Evolutionary conservation across 2,888 invertebrate species (phyloP), one percentile per base, ranked within the genome.

Genomic region (Plusia festucae): DNA sequence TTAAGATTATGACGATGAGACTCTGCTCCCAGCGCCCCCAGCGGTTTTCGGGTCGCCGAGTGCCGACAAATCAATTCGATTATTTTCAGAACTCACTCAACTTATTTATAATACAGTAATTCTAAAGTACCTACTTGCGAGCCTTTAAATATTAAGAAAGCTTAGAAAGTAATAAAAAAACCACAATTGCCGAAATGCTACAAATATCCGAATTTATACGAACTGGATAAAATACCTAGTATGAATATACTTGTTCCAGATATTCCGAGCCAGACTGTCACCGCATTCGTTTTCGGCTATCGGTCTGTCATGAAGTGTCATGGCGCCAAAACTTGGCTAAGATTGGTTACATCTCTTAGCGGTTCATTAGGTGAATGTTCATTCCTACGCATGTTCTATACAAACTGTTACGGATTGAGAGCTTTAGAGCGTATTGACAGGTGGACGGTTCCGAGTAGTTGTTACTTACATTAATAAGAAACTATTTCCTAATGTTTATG

Each of bases 201-300:
- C 40, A 15, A 30, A 8, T 30, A 30, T 30, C 8, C 8, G 8
- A 40, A 15, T n/a, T 15, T 1, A 40, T n/a, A 40, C 40, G n/a
- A 2, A 18, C 18, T n/a, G n/a, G 16, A 20, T 49, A 20, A 7
- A 20, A 20, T 20, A 2, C 8, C 9, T n/a, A 40, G n/a, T n/a
- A 15, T 6, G 40, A 15, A 71, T 55, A 74, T 58, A 68, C 72
- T 71, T 76, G 81, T 83, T 81, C 70, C 60, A 53, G 51, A 60
- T 78, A 69, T 75, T 73, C 68, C 70, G 65, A 62, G 73, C 56
- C 60, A 52, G 69, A 65, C n/a, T 70, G 77, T 82, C 76, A 60
- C 51, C 76, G 63, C 54, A 53, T 57, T 84, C 77, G 78, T 84
- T 84, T 83, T 84, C 76, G 71, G 7, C 53, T 58, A 63, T 49